These are phyloP conservation scores for Columba guinea DNA, from an alignment of 2,797 vertebrate species.

Conservation along the genomic window DNA sequence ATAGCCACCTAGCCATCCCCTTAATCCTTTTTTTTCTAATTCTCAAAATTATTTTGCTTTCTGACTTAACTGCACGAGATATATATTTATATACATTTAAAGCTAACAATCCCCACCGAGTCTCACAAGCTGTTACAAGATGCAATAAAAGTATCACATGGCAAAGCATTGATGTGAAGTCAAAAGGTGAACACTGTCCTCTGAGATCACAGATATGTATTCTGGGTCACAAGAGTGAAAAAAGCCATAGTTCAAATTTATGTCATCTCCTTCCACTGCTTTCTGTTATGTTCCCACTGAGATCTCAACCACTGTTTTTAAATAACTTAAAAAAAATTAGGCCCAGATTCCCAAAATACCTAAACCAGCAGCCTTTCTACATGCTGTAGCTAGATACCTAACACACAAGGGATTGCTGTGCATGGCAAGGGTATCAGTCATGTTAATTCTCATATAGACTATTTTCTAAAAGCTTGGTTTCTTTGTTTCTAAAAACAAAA, in stretches of 20 bases:
- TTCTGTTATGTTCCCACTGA: not conserved
- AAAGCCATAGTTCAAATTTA: not conserved
- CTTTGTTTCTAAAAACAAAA: not conserved
- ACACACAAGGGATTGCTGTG: fast-evolving
- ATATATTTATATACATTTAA: not conserved
- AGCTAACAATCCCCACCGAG: not conserved
- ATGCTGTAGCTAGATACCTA: not conserved
- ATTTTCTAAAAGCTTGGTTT: not conserved
- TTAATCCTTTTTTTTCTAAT: not conserved
- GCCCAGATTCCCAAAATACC: not conserved
- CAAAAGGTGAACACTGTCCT: not conserved
- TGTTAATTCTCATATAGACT: not conserved
- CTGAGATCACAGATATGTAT: not conserved
- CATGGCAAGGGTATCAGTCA: not conserved
- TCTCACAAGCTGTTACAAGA: not conserved
- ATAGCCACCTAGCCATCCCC: not conserved
- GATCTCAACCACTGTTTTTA: not conserved
- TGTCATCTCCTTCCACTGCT: not conserved
- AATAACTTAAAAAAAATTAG: not conserved
- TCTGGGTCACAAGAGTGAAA: not conserved
- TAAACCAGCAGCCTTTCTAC: not conserved
- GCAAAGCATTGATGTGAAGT: not conserved
- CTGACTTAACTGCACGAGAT: not conserved
- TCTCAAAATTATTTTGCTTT: not conserved
- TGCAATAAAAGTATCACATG: not conserved